Conservation (phyloP, 2,797 vertebrate genomes). For the Thalassophryne amazonica region DNA sequence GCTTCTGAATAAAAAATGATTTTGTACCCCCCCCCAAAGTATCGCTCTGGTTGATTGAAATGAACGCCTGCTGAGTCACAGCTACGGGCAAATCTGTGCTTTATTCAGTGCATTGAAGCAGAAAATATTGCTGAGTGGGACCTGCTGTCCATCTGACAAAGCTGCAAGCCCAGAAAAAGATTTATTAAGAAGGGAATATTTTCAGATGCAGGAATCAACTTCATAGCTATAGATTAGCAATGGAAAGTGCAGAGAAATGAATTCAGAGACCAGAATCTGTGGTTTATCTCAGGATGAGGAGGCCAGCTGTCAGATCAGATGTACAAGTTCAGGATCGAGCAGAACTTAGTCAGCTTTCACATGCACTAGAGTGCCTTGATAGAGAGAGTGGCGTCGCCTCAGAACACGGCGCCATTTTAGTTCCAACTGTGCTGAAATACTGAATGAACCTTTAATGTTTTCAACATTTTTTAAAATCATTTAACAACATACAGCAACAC, state of each 20-base stretch:
- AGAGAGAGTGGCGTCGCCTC: too few species aligned
- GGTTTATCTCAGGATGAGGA: constrained; percentile 5
- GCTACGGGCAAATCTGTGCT: constrained; percentile 35
- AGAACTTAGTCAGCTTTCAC: too few species aligned
- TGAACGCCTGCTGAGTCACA: constrained; percentile 57
- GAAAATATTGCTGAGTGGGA: constrained; percentile 59
- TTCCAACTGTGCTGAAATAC: too few species aligned
- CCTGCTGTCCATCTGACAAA: constrained; percentile 27
- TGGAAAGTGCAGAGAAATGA: constrained; percentile 22
- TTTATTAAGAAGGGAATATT: constrained; percentile 57
- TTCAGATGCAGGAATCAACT: constrained; percentile 45
- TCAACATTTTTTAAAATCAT: too few species aligned
- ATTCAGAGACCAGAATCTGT: constrained; percentile 13
- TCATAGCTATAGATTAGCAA: constrained; percentile 41
- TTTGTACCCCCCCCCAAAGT: constrained; percentile 19
- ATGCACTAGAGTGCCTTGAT: too few species aligned
- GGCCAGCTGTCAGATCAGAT: constrained; percentile 4
- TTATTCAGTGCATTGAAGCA: constrained; percentile 49
- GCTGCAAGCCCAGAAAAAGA: constrained; percentile 35
- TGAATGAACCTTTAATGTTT: too few species aligned
- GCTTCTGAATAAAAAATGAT: constrained; percentile 28
- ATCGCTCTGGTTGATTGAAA: constrained; percentile 53
- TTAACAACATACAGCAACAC: too few species aligned
- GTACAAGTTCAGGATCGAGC: too few species aligned
- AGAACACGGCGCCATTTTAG: too few species aligned